Percentiles rank a stretch among this genome's conserved stretches.
These are phyloP conservation scores for Drosophila sp. DNA, from an alignment of 1,140 invertebrate genomes.

Conservation along the genomic window DNA sequence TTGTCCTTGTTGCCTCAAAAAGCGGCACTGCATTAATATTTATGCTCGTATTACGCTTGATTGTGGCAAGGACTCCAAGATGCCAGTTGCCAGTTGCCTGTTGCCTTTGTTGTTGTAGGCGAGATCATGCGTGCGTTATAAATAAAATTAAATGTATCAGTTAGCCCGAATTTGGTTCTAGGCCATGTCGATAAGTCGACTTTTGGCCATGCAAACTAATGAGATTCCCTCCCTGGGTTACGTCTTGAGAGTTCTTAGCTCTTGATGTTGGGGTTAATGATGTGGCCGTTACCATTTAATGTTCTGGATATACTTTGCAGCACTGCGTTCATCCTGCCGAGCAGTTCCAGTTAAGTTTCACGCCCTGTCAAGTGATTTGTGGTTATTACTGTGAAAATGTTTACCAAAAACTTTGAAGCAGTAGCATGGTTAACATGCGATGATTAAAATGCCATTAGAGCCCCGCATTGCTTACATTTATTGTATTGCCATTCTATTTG, in stretches of 20 bases:
- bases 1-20: constrained; percentile 12
- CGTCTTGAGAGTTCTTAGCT: constrained; percentile 1
- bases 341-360: constrained; percentile 15
- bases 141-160: constrained; percentile 82
- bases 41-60: constrained; percentile 64
- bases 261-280: constrained; percentile 60
- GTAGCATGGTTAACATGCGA: not conserved
- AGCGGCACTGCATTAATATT: constrained; percentile 75
- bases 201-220: constrained; percentile 57
- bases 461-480: not conserved
- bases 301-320: constrained; percentile 41
- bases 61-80: constrained; percentile 41
- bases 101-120: not conserved
- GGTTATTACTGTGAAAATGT: constrained; percentile 43
- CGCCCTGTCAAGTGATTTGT: constrained; percentile 43
- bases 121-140: constrained; percentile 76
- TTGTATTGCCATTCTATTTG: constrained; percentile 1
- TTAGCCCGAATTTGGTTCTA: constrained; percentile 61
- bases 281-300: constrained; percentile 69
- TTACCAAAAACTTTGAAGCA: constrained; percentile 32
- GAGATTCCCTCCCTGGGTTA: constrained; percentile 45
- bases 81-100: not conserved
- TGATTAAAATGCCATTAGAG: constrained; percentile 37
- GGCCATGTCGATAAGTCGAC: constrained; percentile 64
- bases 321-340: constrained; percentile 28